These are phyloP conservation scores for Macrosteles quadrilineatus DNA, from an alignment of 1,140 invertebrate species.

Conservation along the genomic window DNA sequence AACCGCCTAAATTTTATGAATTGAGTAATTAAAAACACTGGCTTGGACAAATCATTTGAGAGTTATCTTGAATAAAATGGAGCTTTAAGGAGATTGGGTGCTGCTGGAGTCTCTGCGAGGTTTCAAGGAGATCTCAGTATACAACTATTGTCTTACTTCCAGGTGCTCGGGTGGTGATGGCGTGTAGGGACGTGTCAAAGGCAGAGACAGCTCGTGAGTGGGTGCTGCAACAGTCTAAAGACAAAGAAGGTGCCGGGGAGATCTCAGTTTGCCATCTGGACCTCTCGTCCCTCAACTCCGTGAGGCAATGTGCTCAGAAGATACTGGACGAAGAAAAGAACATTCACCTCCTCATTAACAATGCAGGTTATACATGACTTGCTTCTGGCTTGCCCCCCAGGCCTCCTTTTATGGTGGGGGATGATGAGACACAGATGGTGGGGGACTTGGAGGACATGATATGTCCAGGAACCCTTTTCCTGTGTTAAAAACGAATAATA, in stretches of 20 bases:
- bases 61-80: too few species aligned
- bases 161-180: conserved; percentile 53
- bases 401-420: not conserved
- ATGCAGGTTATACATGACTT: conserved; percentile 45
- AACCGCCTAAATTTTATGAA: too few species aligned
- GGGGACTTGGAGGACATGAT: too few species aligned
- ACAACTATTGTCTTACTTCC: too few species aligned
- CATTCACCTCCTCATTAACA: conserved; percentile 47
- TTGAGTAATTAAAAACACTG: too few species aligned
- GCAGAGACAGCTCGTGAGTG: conserved; percentile 48
- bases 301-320: conserved; percentile 39
- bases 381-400: not conserved
- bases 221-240: conserved; percentile 32
- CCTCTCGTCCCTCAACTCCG: conserved; percentile 62
- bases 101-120: too few species aligned
- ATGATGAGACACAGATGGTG: too few species aligned
- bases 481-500: too few species aligned
- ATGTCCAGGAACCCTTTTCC: not conserved
- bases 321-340: conserved; percentile 34
- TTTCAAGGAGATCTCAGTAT: too few species aligned
- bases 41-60: too few species aligned
- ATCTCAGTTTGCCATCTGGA: conserved; percentile 64
- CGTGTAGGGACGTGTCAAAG: conserved; percentile 49
- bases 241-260: conserved; percentile 50
- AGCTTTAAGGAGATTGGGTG: too few species aligned